A percentile compares a stretch with the other conserved stretches of the same genome.
Conservation (phyloP, 2,888 invertebrate genomes). For the Hydropsyche betteni region DNA sequence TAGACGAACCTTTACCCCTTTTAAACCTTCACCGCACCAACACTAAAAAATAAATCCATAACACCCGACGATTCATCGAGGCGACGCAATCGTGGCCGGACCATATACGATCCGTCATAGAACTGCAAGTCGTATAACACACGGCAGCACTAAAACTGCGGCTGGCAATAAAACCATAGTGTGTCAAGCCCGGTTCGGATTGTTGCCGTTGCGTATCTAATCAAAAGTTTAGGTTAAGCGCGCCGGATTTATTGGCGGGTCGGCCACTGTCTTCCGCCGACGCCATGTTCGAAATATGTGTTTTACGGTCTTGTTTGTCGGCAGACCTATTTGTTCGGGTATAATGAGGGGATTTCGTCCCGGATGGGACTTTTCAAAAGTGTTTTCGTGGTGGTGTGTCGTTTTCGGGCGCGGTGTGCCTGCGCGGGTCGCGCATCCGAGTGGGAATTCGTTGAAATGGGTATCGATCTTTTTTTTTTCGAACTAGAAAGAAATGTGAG, state of each 20-base stretch:
- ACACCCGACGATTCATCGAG: too few species aligned
- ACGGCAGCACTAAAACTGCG: too few species aligned
- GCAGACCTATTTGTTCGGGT: constrained; percentile 51
- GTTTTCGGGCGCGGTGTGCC: not conserved
- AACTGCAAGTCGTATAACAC: too few species aligned
- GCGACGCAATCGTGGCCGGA: too few species aligned
- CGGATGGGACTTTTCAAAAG: constrained; percentile 49
- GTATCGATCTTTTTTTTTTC: too few species aligned
- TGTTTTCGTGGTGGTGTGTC: constrained; percentile 42
- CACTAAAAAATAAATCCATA: too few species aligned
- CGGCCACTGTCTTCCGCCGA: constrained; percentile 3
- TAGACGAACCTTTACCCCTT: too few species aligned
- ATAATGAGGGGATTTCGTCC: constrained; percentile 50
- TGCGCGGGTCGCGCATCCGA: too few species aligned
- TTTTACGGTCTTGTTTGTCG: constrained; percentile 51
- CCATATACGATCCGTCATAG: too few species aligned
- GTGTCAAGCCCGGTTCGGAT: constrained; percentile 23
- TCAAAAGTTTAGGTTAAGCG: constrained; percentile 42
- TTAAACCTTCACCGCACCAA: too few species aligned
- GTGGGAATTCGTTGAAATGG: too few species aligned
- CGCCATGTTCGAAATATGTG: constrained; percentile 43
- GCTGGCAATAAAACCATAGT: not conserved
- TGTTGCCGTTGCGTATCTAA: constrained; percentile 34
- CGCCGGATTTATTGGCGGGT: constrained; percentile 30
- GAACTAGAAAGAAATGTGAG: too few species aligned